Percentiles rank a stretch among this genome's conserved stretches.
These are phyloP conservation scores for Alectoris magna DNA, from an alignment of 2,797 vertebrate species.

Conservation along the genomic window DNA sequence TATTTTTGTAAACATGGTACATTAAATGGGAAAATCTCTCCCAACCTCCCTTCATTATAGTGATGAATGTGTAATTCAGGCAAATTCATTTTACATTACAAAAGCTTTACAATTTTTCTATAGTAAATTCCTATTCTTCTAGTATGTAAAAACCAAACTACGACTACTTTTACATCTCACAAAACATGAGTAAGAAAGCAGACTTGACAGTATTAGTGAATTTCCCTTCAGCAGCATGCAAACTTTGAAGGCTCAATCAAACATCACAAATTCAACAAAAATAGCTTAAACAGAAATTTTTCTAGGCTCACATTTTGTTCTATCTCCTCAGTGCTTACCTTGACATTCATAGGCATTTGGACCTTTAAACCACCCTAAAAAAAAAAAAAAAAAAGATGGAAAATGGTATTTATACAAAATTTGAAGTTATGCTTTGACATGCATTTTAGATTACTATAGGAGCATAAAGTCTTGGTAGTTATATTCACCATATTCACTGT, in stretches of 20 bases:
- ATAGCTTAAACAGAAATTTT: neutral
- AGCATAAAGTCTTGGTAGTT: neutral
- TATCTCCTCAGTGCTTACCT: constrained; percentile 76
- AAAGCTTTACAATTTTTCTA: neutral
- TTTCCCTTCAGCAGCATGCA: neutral
- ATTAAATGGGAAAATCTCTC: neutral
- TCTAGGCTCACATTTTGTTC: neutral
- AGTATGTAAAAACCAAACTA: neutral
- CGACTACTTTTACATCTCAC: neutral
- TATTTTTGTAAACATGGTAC: neutral
- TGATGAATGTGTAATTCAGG: neutral
- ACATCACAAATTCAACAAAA: neutral
- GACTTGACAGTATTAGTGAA: neutral
- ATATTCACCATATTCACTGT: neutral
- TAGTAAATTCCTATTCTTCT: neutral
- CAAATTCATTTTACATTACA: neutral
- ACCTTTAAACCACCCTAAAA: constrained; percentile 87
- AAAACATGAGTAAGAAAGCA: neutral
- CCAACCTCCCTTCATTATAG: neutral
- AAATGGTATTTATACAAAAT: neutral
- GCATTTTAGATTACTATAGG: neutral
- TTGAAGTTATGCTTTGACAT: neutral
- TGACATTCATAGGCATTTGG: constrained; percentile 85
- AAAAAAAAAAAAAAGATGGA: neutral
- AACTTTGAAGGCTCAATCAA: neutral